Evolutionary conservation across 2,888 invertebrate genomes (phyloP).

Genomic region (Melinaea marsaeus): DNA sequence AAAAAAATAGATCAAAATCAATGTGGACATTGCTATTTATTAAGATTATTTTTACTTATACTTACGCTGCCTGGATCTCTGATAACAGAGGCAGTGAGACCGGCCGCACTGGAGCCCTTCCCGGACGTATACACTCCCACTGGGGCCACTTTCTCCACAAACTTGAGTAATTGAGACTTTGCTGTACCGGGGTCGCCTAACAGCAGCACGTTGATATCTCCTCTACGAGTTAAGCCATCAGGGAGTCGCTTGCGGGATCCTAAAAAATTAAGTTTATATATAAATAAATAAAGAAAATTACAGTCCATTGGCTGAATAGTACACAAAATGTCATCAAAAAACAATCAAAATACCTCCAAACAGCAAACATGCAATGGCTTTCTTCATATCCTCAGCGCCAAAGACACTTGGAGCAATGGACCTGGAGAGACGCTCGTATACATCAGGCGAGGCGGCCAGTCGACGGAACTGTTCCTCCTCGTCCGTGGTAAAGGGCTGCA

Average conservation of each 20-base stretch:
- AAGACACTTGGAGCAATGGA: conserved; percentile 98
- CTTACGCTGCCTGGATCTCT: conserved; percentile 94
- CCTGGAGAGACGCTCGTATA: conserved; percentile 91
- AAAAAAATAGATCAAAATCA: not conserved
- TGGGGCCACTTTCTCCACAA: conserved; percentile 95
- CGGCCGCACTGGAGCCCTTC: conserved; percentile 99
- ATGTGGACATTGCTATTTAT: too few species aligned
- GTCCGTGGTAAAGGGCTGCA: conserved; percentile 66
- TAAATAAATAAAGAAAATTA: not conserved
- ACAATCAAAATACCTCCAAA: conserved; percentile 85
- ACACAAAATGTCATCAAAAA: too few species aligned
- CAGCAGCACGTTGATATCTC: conserved; percentile 96
- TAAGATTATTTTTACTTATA: not conserved
- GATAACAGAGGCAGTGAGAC: conserved; percentile 97
- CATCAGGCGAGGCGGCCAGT: conserved; percentile 89
- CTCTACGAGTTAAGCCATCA: conserved; percentile 95
- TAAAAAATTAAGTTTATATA: conserved; percentile 35
- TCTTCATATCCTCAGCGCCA: conserved; percentile 96
- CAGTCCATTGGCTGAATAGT: not conserved
- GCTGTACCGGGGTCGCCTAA: conserved; percentile 99
- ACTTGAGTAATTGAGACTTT: conserved; percentile 98
- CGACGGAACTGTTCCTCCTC: conserved; percentile 86
- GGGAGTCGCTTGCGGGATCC: conserved; percentile 92
- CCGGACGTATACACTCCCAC: conserved; percentile 98
- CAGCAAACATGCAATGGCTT: conserved; percentile 95